Percentiles rank a stretch among this genome's conserved stretches.
Evolutionary conservation across 2,888 invertebrate genomes (phyloP).

Genomic region (Heliothis peltigera): DNA sequence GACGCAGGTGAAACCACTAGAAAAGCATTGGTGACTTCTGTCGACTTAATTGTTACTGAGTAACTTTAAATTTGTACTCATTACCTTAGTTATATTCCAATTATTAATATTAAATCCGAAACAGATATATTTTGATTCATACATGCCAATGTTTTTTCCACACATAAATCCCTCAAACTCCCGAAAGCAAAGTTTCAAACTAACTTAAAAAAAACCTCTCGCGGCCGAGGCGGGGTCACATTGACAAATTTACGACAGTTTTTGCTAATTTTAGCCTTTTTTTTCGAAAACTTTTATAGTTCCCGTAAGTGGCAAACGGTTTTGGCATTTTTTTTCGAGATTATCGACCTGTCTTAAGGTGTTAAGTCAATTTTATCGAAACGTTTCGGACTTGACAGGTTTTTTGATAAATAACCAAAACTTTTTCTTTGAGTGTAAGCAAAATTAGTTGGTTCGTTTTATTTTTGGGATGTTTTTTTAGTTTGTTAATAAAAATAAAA

Average conservation of each 20-base stretch:
- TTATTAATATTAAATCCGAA: too few relatives aligned
- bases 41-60: too few relatives aligned
- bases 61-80: too few relatives aligned
- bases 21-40: too few relatives aligned
- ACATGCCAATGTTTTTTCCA: slow-evolving; percentile 12
- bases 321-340: slow-evolving; percentile 61
- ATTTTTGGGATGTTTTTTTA: slow-evolving; percentile 26
- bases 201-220: slow-evolving; percentile 63
- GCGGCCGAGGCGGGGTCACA: slow-evolving; percentile 64
- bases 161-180: slow-evolving; percentile 34
- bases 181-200: slow-evolving; percentile 22
- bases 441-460: slow-evolving; percentile 30
- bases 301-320: slow-evolving; percentile 73
- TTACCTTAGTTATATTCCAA: too few relatives aligned
- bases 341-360: slow-evolving; percentile 74
- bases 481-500: not conserved
- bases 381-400: slow-evolving; percentile 49
- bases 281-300: slow-evolving; percentile 65
- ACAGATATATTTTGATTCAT: too few relatives aligned
- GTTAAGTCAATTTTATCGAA: slow-evolving; percentile 74
- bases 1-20: too few relatives aligned
- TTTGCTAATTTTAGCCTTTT: slow-evolving; percentile 65
- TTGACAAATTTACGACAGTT: slow-evolving; percentile 83
- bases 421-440: slow-evolving; percentile 26
- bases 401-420: slow-evolving; percentile 38